Conservation (phyloP, 2,797 vertebrate genomes). For the Numenius phaeopus region DNA sequence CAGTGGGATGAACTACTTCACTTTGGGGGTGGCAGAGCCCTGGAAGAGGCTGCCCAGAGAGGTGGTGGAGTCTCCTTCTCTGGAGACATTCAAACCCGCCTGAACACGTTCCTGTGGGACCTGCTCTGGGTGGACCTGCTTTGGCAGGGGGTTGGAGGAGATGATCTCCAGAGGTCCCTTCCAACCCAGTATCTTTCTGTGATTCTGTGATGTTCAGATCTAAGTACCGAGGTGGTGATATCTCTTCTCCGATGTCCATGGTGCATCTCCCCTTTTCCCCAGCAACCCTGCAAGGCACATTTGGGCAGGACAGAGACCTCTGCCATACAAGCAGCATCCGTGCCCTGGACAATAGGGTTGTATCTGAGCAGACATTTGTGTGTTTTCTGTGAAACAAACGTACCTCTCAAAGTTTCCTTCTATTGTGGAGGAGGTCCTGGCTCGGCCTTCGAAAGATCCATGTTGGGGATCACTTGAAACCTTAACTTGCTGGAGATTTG, state of each 20-base stretch:
- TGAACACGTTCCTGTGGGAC: too few relatives aligned
- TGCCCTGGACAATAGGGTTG: not conserved
- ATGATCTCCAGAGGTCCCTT: too few relatives aligned
- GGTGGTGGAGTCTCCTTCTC: too few relatives aligned
- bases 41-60: too few relatives aligned
- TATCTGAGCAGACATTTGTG: not conserved
- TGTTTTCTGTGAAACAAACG: not conserved
- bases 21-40: too few relatives aligned
- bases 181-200: too few relatives aligned
- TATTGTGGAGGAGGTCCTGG: not conserved
- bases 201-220: not conserved
- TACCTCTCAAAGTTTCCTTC: not conserved
- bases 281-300: accelerated
- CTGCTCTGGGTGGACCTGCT: too few relatives aligned
- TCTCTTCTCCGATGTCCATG: not conserved
- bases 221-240: accelerated
- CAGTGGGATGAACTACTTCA: not conserved
- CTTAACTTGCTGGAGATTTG: not conserved
- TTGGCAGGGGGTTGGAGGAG: too few relatives aligned
- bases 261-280: not conserved
- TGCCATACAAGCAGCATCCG: not conserved
- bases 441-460: not conserved
- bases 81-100: too few relatives aligned
- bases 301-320: not conserved
- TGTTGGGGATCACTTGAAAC: not conserved